Evolutionary conservation across 2,113 vertebrate species (phyloP).

Genomic region (Misgurnus anguillicaudatus): DNA sequence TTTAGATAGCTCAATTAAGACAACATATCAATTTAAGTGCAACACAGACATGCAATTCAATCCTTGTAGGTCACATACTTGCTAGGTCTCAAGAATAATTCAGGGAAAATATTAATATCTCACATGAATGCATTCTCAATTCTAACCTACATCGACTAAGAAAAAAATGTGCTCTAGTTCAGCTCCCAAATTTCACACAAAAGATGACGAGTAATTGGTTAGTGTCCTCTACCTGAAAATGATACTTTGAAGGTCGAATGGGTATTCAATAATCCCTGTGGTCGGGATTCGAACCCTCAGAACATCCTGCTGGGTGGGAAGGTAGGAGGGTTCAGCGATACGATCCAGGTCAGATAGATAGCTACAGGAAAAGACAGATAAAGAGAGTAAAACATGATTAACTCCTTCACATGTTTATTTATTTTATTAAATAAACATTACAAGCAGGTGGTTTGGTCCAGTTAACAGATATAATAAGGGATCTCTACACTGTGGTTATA

Average conservation of each 20-base stretch:
- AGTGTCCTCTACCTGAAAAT: conserved; percentile 91
- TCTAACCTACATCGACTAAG: background rate
- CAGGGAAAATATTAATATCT: conserved; percentile 13
- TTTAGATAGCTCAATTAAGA: background rate
- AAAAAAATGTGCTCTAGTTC: background rate
- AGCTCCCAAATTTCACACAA: background rate
- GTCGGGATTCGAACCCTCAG: conserved; percentile 96
- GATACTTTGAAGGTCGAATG: conserved; percentile 98
- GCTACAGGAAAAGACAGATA: conserved; percentile 71
- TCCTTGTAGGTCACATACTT: conserved; percentile 31
- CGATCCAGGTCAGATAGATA: conserved; percentile 97
- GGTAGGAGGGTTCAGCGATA: conserved; percentile 88
- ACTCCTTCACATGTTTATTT: conserved; percentile 51
- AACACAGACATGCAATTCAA: conserved; percentile 2
- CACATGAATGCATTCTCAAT: background rate
- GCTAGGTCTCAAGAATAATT: background rate
- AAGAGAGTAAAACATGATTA: conserved; percentile 67
- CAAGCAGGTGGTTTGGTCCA: background rate
- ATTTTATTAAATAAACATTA: too few species aligned
- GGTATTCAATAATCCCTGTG: conserved; percentile 98
- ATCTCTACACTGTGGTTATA: too few species aligned
- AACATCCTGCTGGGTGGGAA: conserved; percentile 98
- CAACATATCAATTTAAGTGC: conserved; percentile 6
- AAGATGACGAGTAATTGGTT: conserved; percentile 38
- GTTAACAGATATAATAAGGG: too few species aligned